Percentiles rank a stretch among this genome's conserved stretches.
Evolutionary conservation across 2,797 vertebrate species (phyloP).

Genomic region (Phalloptychus januarius): DNA sequence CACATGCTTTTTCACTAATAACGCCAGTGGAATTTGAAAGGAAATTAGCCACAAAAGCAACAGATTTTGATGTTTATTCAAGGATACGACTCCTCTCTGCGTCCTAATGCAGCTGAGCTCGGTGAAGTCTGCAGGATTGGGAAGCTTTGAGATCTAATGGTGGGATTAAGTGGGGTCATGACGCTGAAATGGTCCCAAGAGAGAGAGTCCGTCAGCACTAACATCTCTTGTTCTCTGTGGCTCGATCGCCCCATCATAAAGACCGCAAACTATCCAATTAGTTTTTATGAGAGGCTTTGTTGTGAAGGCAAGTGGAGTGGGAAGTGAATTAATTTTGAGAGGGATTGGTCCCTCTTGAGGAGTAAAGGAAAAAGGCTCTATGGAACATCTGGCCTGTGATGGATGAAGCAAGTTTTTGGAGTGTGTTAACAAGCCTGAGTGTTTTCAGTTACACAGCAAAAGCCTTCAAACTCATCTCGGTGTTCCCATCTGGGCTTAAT

Average conservation of each 20-base stretch:
- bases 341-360: constrained; percentile 62
- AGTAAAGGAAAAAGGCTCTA: constrained; percentile 60
- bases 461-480: constrained; percentile 77
- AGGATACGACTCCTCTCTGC: constrained; percentile 62
- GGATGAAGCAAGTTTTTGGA: constrained; percentile 75
- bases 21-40: constrained; percentile 59
- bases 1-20: constrained; percentile 56
- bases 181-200: constrained; percentile 56
- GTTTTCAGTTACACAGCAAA: constrained; percentile 76
- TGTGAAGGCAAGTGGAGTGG: constrained; percentile 66
- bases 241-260: constrained; percentile 60
- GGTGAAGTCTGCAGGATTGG: constrained; percentile 57
- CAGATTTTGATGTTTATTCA: constrained; percentile 67
- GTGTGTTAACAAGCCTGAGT: constrained; percentile 72
- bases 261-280: constrained; percentile 67
- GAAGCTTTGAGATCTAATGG: constrained; percentile 60
- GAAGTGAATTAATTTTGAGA: constrained; percentile 71
- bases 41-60: constrained; percentile 64
- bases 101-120: constrained; percentile 40
- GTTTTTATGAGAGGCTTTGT: constrained; percentile 69
- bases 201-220: constrained; percentile 62
- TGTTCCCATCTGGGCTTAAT: constrained; percentile 79
- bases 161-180: constrained; percentile 70
- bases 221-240: constrained; percentile 42
- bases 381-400: constrained; percentile 78